A percentile compares a stretch with the other conserved stretches of the same genome.
Evolutionary conservation across 2,797 vertebrate genomes (phyloP).

Genomic region (Iguana delicatissima): DNA sequence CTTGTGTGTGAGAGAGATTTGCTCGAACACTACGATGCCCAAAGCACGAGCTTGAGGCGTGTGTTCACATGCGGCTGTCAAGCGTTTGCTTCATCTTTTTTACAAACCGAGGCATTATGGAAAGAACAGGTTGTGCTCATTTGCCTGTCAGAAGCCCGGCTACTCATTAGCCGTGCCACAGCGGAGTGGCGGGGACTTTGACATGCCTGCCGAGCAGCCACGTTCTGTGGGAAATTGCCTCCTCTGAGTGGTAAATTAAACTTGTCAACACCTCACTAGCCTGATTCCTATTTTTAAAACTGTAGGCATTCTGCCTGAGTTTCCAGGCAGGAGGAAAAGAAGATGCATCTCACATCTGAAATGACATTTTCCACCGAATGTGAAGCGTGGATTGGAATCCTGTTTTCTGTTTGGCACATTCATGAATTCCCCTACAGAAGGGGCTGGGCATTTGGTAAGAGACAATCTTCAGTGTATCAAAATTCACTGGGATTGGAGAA

Average conservation of each 20-base stretch:
- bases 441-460: too few relatives aligned
- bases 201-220: constrained; percentile 21
- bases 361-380: background rate
- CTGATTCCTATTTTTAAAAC: background rate
- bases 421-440: too few relatives aligned
- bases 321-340: background rate
- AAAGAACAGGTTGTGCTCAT: constrained; percentile 32
- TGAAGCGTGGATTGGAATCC: background rate
- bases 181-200: background rate
- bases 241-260: constrained; percentile 36
- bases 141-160: constrained; percentile 40
- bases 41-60: background rate
- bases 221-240: constrained; percentile 16
- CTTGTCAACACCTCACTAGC: background rate
- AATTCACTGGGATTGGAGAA: too few relatives aligned
- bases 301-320: background rate
- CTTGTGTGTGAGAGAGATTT: too few relatives aligned
- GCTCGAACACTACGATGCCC: background rate
- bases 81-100: constrained; percentile 12
- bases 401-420: too few relatives aligned
- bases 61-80: background rate
- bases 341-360: background rate
- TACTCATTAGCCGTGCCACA: constrained; percentile 2
- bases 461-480: too few relatives aligned
- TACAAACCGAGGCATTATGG: constrained; percentile 24